Evolutionary conservation across 2,888 invertebrate species (phyloP).

Genomic region (Cephalotes varians): DNA sequence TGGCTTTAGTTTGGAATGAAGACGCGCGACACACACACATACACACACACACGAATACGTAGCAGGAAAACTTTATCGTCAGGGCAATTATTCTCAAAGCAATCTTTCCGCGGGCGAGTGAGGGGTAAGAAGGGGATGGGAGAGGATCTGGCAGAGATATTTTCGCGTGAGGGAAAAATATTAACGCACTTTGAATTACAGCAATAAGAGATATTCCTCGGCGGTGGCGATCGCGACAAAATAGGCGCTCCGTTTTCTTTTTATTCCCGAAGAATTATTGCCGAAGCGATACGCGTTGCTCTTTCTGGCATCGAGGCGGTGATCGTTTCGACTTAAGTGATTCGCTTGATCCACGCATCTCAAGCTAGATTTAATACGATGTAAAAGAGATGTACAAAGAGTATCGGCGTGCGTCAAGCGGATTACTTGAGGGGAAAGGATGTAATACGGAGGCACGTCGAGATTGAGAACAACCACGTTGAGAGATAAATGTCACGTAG

Average conservation of each 20-base stretch:
- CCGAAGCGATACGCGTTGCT: constrained; percentile 43
- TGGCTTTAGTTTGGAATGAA: constrained; percentile 67
- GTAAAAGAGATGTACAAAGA: constrained; percentile 36
- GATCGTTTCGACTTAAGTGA: constrained; percentile 24
- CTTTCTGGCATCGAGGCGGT: constrained; percentile 19
- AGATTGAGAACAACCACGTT: constrained; percentile 52
- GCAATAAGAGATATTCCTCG: constrained; percentile 62
- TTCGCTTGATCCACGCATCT: constrained; percentile 14
- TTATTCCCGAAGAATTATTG: constrained; percentile 46
- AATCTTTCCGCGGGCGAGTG: constrained; percentile 29
- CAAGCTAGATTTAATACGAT: constrained; percentile 50
- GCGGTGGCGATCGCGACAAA: constrained; percentile 23
- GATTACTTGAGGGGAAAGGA: constrained; percentile 4
- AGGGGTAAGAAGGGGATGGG: background rate
- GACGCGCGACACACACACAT: background rate
- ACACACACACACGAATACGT: constrained; percentile 41
- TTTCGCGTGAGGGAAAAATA: constrained; percentile 13
- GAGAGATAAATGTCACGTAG: constrained; percentile 53
- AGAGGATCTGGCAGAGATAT: background rate
- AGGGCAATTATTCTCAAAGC: constrained; percentile 44
- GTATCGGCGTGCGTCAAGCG: constrained; percentile 29
- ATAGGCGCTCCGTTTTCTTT: constrained; percentile 32
- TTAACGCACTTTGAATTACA: constrained; percentile 34
- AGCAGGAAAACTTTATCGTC: constrained; percentile 37
- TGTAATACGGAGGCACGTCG: constrained; percentile 21